phyloP scores from a whole-genome alignment of 2,113 vertebrate species.

The cat (Felis catus) region F.catus_Fca126_mat1.0 CM031413.1:153093501-153094000 shows the following conservation, averaged over 20 bases:
- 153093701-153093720: slow-evolving; percentile 97
- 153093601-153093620: slow-evolving; percentile 93
- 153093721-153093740: neutral
- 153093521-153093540: neutral
- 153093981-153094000: neutral
- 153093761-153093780: neutral
- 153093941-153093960: neutral
- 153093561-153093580: slow-evolving; percentile 88
- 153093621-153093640: slow-evolving; percentile 92
- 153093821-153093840: neutral
- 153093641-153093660: slow-evolving; percentile 94
- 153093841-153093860: neutral
- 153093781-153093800: neutral
- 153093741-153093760: neutral
- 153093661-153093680: slow-evolving; percentile 94
- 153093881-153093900: neutral
- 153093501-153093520: neutral
- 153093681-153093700: slow-evolving; percentile 91
- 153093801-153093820: neutral
- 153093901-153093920: neutral
- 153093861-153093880: neutral
- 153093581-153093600: slow-evolving; percentile 93
- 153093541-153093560: slow-evolving; percentile 87
- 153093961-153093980: neutral
- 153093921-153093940: neutral